phyloP scores from a whole-genome alignment of 2,888 invertebrate genomes.

The Synanthedon vespiformis region DNA sequence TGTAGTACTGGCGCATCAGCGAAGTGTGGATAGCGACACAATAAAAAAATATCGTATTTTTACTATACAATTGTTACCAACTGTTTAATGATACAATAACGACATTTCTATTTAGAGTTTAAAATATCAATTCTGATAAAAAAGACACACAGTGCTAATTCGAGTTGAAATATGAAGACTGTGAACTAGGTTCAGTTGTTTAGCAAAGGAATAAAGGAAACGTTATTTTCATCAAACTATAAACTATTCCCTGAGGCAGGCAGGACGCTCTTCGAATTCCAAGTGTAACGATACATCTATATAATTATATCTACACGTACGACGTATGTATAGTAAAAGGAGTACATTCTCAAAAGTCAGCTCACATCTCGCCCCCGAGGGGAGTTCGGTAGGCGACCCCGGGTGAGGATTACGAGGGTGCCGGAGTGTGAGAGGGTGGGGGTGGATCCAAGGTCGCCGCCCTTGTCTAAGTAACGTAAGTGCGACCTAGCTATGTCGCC shows the following conservation, averaged over 20 bases:
- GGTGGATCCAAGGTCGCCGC: conserved; percentile 56
- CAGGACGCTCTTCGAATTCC: not conserved
- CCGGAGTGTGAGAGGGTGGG: conserved; percentile 1
- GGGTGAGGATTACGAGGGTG: not conserved
- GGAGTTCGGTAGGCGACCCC: conserved; percentile 9
- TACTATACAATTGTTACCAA: too few relatives aligned
- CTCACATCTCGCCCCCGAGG: conserved; percentile 43
- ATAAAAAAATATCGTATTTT: too few relatives aligned
- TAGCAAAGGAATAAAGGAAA: not conserved
- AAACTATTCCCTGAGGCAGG: not conserved
- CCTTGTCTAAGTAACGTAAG: conserved; percentile 56
- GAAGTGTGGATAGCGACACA: too few relatives aligned
- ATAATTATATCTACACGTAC: not conserved
- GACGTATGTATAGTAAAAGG: conserved; percentile 15
- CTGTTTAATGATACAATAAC: too few relatives aligned
- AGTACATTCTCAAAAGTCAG: conserved; percentile 48
- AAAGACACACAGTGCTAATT: too few relatives aligned
- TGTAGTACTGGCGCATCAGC: too few relatives aligned
- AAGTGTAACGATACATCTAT: too few relatives aligned
- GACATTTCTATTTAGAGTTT: too few relatives aligned
- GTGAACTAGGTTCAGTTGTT: too few relatives aligned
- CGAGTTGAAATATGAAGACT: too few relatives aligned
- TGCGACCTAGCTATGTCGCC: conserved; percentile 52
- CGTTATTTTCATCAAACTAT: not conserved
- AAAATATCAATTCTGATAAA: too few relatives aligned